Base-by-base conservation (phyloP, 2,888 invertebrate genomes). In the Hirudinaria manillensis region DNA sequence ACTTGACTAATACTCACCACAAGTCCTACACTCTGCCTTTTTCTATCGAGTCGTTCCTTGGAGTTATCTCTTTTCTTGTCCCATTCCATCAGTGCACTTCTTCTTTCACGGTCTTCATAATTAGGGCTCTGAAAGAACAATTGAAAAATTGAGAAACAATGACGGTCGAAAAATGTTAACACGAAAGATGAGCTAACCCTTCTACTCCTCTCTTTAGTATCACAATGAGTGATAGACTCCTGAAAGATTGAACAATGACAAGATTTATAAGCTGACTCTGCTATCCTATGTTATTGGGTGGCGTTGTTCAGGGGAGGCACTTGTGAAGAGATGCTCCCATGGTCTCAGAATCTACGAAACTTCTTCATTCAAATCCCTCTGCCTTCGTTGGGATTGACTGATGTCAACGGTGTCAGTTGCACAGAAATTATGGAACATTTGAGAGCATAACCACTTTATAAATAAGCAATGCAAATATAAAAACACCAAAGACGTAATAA, bases 1-100 rank as follows among this genome's bases (percentile, higher is more conserved):
- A 21, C 29, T 16, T 61, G 29, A 61, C 10, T 10, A 45, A 45
- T 4, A 29, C 61, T 10, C 2, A 68, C 68, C 36, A 34, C 29
- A 68, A 68, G n/a, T 68, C 32, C 32, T 68, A 29, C 68, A 34
- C 68, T 68, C 21, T 68, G 68, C 36, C 68, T 68, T 36, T 68
- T 68, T 34, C 68, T 68, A 34, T 68, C 68, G n/a, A 68, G 7
- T 36, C 68, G n/a, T 68, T 68, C 68, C 32, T 32, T 68, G 4
- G 68, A 32, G 34, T 34, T 32, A 34, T 68, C 36, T 36, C n/a
- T 34, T 13, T 68, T 36, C 32, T 36, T 68, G 27, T 29, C 29
- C 61, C 61, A 61, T 36, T 68, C 68, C 29, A 24, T 29, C 4
- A 61, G 24, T 24, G 61, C 61, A 61, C 29, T 61, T 61, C 61